Percentiles rank a stretch among this genome's conserved stretches.
Conservation (phyloP, 2,797 vertebrate genomes). For the Oreortyx pictus region DNA sequence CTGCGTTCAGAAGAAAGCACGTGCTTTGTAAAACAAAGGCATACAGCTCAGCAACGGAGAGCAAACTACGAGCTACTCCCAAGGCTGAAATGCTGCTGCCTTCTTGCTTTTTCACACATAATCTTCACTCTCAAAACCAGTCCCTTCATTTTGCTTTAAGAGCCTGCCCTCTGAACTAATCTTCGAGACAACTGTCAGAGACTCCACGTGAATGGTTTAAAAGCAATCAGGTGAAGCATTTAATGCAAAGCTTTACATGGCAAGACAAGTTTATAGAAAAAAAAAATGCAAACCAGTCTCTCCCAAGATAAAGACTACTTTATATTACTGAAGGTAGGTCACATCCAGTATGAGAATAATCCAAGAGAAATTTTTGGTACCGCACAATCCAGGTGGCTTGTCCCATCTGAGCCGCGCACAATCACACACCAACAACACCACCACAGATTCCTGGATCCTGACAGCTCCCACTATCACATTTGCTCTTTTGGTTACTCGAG, state of each 20-base stretch:
- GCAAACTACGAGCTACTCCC: background rate
- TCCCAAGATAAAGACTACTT: conserved; percentile 46
- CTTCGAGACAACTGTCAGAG: conserved; percentile 27
- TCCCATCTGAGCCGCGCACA: background rate
- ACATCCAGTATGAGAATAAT: conserved; percentile 34
- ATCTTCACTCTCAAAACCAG: background rate
- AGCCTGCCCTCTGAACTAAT: background rate
- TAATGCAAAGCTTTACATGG: conserved; percentile 55
- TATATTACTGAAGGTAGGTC: conserved; percentile 57
- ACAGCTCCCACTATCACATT: conserved; percentile 22
- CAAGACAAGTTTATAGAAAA: conserved; percentile 36
- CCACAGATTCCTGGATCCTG: conserved; percentile 4
- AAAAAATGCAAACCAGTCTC: conserved; percentile 9
- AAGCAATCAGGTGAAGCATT: conserved; percentile 39
- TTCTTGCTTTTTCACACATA: background rate
- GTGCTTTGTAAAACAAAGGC: background rate
- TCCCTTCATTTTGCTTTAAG: background rate
- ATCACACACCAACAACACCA: background rate
- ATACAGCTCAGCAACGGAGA: background rate
- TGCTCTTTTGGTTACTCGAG: conserved; percentile 43
- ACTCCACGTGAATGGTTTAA: conserved; percentile 23
- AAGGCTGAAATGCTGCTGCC: background rate
- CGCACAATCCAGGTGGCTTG: conserved; percentile 33
- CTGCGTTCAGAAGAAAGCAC: background rate
- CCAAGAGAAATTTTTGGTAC: conserved; percentile 59